Evolutionary conservation across 2,888 invertebrate genomes (phyloP), one percentile per base, ranked within the genome.

Genomic region (Cinara cedri): DNA sequence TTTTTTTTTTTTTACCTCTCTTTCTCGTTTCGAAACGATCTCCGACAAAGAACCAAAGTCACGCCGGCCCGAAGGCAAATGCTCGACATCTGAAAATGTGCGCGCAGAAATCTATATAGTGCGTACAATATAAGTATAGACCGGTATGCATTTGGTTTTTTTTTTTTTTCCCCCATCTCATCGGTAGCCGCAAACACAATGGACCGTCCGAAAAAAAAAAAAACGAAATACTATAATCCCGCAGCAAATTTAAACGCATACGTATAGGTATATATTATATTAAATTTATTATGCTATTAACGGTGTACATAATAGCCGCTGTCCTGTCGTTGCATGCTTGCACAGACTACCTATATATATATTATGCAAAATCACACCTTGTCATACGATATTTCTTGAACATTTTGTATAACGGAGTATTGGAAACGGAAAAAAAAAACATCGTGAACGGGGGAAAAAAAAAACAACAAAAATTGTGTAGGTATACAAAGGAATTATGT

Each of bases 71-170:
- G 57, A 68, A 70, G 68, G 78, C 78, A 57, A 78, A 68, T 46
- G 60, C 68, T 70, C 70, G 78, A 78, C 78, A 78, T 78, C 51
- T 60, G 60, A 68, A 78, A 78, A 78, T 78, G 78, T 78, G 78
- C 34, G 34, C 34, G 34, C 78, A 78, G 70, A 78, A 78, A 78
- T 51, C 70, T 70, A 76, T 19, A 46, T 44, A 46, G 4, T 21
- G 6, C 9, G 21, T 13, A n/a, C 2, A 19, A 54, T 60, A 44
- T 78, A 51, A 70, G 60, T 70, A 70, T 34, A 34, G 34, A 78
- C 68, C 70, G 70, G 68, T 78, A 78, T 60, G 51, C 60, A 42
- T 34, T 78, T 74, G 54, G 42, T 34, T 55, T 16, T 54, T 54
- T 54, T 19, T 72, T 72, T 72, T 60, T 74, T 74, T 57, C 51